Evolutionary conservation across 2,888 invertebrate species (phyloP).

Genomic region (Drosophila villosipedis): DNA sequence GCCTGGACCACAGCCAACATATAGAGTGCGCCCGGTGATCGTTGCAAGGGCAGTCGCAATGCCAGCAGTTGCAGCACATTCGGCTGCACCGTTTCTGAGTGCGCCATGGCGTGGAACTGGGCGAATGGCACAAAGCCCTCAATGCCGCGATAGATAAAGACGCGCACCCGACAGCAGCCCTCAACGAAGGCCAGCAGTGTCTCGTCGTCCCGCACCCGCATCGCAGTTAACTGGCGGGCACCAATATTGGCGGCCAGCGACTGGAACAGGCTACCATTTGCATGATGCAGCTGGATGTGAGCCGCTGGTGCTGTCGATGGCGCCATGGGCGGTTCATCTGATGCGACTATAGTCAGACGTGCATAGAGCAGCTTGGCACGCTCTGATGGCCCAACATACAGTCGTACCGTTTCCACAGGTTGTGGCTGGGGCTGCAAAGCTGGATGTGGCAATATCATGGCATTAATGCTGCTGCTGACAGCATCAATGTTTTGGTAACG

Average conservation of each 20-base stretch:
- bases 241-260: slow-evolving; percentile 85
- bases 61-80: slow-evolving; percentile 62
- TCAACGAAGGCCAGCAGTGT: slow-evolving; percentile 86
- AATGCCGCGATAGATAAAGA: slow-evolving; percentile 82
- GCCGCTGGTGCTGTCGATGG: slow-evolving; percentile 58
- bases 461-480: slow-evolving; percentile 9
- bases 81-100: background rate
- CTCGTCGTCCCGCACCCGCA: slow-evolving; percentile 85
- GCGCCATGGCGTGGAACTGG: slow-evolving; percentile 50
- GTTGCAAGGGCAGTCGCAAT: slow-evolving; percentile 45
- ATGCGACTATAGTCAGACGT: slow-evolving; percentile 57
- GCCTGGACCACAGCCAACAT: slow-evolving; percentile 62
- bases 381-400: slow-evolving; percentile 46
- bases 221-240: slow-evolving; percentile 85
- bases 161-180: slow-evolving; percentile 69
- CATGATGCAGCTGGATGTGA: slow-evolving; percentile 83
- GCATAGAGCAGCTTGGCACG: slow-evolving; percentile 49
- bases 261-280: slow-evolving; percentile 86
- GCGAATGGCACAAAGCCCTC: slow-evolving; percentile 83
- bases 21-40: slow-evolving; percentile 48
- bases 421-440: slow-evolving; percentile 11
- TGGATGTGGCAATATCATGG: slow-evolving; percentile 7
- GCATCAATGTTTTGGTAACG: slow-evolving; percentile 18
- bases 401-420: slow-evolving; percentile 53
- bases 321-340: slow-evolving; percentile 68